phyloP scores from a whole-genome alignment of 2,113 vertebrate genomes.

The Hippolais icterina region DNA sequence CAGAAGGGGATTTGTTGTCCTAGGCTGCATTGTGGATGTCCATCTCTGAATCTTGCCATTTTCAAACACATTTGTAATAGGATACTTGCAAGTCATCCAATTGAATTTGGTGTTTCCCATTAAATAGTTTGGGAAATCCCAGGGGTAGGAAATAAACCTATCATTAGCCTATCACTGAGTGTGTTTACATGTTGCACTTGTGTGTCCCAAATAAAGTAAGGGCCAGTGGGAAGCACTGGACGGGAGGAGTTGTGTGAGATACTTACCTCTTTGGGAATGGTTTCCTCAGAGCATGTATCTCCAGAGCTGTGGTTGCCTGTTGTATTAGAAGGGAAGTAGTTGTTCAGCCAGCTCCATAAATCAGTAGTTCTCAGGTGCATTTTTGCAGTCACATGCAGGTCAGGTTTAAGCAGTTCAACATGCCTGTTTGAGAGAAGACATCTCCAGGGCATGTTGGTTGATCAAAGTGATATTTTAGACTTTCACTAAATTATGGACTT shows the following conservation, averaged over 20 bases:
- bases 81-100: neutral
- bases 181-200: neutral
- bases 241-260: neutral
- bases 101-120: neutral
- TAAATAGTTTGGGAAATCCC: neutral
- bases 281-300: neutral
- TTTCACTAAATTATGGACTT: neutral
- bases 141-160: neutral
- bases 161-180: neutral
- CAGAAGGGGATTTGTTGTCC: neutral
- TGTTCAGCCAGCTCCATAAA: neutral
- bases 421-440: neutral
- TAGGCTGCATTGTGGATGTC: neutral
- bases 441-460: neutral
- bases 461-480: constrained; percentile 2
- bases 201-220: neutral
- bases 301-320: neutral
- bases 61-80: neutral
- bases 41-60: neutral
- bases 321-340: neutral
- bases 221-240: neutral
- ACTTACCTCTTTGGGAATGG: neutral
- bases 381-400: constrained; percentile 13
- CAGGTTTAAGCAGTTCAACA: constrained; percentile 5
- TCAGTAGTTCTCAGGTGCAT: neutral